Base-by-base conservation (phyloP, 2,888 invertebrate species). In the Pediacus dermestoides region DNA sequence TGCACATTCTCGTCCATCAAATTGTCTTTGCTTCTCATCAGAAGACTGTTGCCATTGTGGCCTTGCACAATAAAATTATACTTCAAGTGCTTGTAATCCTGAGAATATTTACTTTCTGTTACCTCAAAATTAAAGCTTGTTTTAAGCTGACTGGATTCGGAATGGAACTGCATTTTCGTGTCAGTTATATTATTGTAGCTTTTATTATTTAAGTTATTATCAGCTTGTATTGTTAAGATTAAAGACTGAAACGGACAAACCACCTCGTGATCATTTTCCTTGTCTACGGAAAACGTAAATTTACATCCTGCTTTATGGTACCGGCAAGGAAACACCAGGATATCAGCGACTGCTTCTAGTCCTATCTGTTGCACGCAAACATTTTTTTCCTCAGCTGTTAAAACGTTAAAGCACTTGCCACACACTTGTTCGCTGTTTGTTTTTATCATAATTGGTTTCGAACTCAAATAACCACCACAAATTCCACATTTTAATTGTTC, bases 351-450 rank as follows among this genome's bases (percentile, higher is more conserved):
- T 9, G 50, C 42, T 45, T 63, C 63, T 18, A 53, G 50, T 11
- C 53, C 57, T 10, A 58, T 47, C 43, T 62, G 57, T 13, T 59
- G 47, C 1, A 50, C 38, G 30, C 54, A 62, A 12, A 46, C 43
- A 4, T 42, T 34, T 43, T 56, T 55, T 30, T 59, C 56, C 3
- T 52, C 46, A 2, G 42, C 30, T 2, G 60, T 58, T 30, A 62
- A 39, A n/a, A 60, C 53, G 35, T 50, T 57, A 39, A 51, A 62
- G 39, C 63, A 63, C 44, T 58, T 59, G 11, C 57, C 60, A 31
- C 63, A 63, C 33, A 63, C 46, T 48, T 62, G 61, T 21, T 48
- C 40, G 16, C 40, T 39, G 6, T 53, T 43, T 11, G 44, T 36
- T 30, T 48, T 52, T 2, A 55, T 40, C 30, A 55, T 47, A 2